These are phyloP conservation scores for Sorex fumeus DNA, from an alignment of 2,113 vertebrate species.

Conservation along the genomic window DNA sequence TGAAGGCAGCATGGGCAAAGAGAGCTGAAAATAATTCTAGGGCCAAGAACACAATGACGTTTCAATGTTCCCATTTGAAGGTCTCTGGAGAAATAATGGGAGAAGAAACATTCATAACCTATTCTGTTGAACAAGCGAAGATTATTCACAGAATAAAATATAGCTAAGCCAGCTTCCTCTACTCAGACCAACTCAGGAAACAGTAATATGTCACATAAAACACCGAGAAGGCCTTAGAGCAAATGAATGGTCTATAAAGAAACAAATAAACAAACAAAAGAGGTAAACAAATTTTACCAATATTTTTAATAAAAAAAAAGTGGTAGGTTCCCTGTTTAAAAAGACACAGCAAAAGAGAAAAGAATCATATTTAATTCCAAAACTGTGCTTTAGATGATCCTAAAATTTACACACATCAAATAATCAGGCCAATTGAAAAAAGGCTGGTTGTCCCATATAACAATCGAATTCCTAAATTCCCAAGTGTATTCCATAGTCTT, in stretches of 20 bases:
- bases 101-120: background rate
- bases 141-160: background rate
- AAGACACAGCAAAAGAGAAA: background rate
- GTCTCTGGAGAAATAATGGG: background rate
- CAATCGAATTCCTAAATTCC: background rate
- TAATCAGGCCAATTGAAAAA: background rate
- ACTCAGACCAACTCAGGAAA: background rate
- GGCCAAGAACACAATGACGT: background rate
- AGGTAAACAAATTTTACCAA: no score
- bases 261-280: no score
- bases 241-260: background rate
- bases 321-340: no score
- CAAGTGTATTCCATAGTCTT: background rate
- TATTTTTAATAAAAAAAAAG: no score
- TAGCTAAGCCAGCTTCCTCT: background rate
- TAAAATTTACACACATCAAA: background rate
- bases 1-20: no score
- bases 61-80: conserved; percentile 16
- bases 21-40: background rate
- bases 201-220: background rate
- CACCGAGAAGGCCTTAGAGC: background rate
- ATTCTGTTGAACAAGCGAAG: background rate
- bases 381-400: background rate
- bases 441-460: background rate
- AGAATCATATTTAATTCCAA: background rate